Evolutionary conservation across 1,140 invertebrate species (phyloP), one percentile per base, ranked within the genome.

Genomic region (Solenopsis fugax): DNA sequence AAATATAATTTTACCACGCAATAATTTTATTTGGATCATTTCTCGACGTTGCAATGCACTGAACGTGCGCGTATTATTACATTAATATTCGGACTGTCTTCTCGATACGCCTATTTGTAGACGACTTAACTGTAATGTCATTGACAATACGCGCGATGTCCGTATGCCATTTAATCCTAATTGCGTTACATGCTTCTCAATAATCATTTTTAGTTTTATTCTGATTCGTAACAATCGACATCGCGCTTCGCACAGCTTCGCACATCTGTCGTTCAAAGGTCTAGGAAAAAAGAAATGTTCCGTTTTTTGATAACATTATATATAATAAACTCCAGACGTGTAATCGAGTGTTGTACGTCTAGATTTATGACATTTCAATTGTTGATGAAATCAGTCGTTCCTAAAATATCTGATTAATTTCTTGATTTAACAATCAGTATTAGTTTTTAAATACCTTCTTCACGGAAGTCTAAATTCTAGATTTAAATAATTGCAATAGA

Each of bases 1-100:
- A 82, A 73, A 18, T 75, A 60, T 84, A 84, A 84, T 60, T 73
- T 75, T 13, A 24, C 24, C 54, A n/a, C 29, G 54, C 69, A 84
- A 84, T 84, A 48, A 60, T 62, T 84, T 75, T 84, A 84, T 50
- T 48, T 56, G 54, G 29, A 9, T 82, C 54, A 24, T 60, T 12
- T 58, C 73, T 0, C 54, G 54, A 24, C 21, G 7, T 58, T 73
- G 5, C 13, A 12, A 69, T 37, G 29, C 24, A 12, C 48, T 10
- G 24, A 13, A 50, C 4, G 12, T 50, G 58, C 24, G 54, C n/a
- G 52, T 71, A 29, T 34, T 41, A 58, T 56, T 56, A 69, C 65
- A 58, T 82, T 72, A 34, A 58, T 18, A 67, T 37, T 82, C 24
- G 13, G 4, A 73, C 24, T 58, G 41, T 45, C 52, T 60, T 82